These are phyloP conservation scores for Erebia ligea DNA, from an alignment of 2,888 invertebrate species.

Conservation along the genomic window DNA sequence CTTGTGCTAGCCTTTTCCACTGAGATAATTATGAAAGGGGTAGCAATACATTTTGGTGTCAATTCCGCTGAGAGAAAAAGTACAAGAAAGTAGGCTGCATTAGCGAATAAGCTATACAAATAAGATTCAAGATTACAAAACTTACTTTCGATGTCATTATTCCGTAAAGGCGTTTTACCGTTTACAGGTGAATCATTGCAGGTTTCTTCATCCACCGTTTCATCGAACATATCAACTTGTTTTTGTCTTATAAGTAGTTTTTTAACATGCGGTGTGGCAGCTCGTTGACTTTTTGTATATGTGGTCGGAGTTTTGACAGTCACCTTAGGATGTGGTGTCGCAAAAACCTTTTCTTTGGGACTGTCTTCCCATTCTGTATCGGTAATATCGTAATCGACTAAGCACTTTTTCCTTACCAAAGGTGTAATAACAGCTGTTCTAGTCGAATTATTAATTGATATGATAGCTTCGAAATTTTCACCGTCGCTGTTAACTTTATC, in stretches of 20 bases:
- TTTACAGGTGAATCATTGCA: slow-evolving; percentile 49
- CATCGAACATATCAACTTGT: slow-evolving; percentile 59
- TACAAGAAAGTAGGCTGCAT: not conserved
- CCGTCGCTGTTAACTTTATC: slow-evolving; percentile 57
- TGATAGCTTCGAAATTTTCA: slow-evolving; percentile 62
- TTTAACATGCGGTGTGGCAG: slow-evolving; percentile 69
- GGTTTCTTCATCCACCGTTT: slow-evolving; percentile 50
- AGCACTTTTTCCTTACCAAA: slow-evolving; percentile 59
- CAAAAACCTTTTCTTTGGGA: slow-evolving; percentile 43
- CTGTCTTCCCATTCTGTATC: slow-evolving; percentile 59
- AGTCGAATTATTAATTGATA: slow-evolving; percentile 59
- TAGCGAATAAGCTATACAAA: not conserved
- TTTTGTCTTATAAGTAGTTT: slow-evolving; percentile 66
- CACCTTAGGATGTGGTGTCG: slow-evolving; percentile 57
- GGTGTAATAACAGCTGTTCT: slow-evolving; percentile 76
- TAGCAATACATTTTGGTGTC: too few relatives aligned
- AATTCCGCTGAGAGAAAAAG: too few relatives aligned
- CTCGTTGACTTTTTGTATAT: slow-evolving; percentile 58
- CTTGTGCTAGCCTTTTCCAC: too few relatives aligned
- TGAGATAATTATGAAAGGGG: too few relatives aligned
- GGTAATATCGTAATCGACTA: slow-evolving; percentile 75
- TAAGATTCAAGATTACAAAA: slow-evolving; percentile 1
- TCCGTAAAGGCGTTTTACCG: slow-evolving; percentile 58
- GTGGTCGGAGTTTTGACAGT: slow-evolving; percentile 62
- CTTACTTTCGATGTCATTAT: slow-evolving; percentile 54